A percentile compares a stretch with the other conserved stretches of the same genome.
phyloP scores from a whole-genome alignment of 53 echinoderm and acorn worm genomes.

The Echinarachnius parma region DNA sequence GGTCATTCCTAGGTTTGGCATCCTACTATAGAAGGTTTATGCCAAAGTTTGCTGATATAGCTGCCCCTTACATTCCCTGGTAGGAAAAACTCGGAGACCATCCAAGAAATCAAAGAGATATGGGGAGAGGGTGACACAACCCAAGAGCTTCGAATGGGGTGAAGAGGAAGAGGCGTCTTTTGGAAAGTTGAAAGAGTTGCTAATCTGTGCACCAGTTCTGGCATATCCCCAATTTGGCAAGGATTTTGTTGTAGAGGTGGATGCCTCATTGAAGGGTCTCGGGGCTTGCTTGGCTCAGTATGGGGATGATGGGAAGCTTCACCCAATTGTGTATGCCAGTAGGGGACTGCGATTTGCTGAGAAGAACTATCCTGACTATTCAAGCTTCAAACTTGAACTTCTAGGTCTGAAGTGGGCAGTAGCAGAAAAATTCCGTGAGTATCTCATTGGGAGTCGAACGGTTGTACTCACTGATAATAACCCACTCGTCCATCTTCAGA shows the following conservation, averaged over 20 bases:
- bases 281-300: slow-evolving; percentile 44
- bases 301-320: slow-evolving; percentile 23
- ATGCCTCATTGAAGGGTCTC: slow-evolving; percentile 41
- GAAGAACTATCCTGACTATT: slow-evolving; percentile 35
- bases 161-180: slow-evolving; percentile 43
- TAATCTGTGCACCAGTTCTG: slow-evolving; percentile 43
- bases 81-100: neutral
- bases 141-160: slow-evolving; percentile 17
- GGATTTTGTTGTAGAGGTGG: slow-evolving; percentile 45
- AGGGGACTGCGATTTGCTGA: slow-evolving; percentile 26
- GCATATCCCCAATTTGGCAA: slow-evolving; percentile 35
- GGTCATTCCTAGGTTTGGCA: slow-evolving; percentile 50
- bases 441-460: neutral
- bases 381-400: slow-evolving; percentile 44
- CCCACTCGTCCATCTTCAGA: neutral
- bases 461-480: neutral
- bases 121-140: neutral
- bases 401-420: slow-evolving; percentile 44
- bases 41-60: slow-evolving; percentile 40
- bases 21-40: slow-evolving; percentile 61
- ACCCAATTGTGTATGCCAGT: slow-evolving; percentile 27
- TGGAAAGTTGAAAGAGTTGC: slow-evolving; percentile 16
- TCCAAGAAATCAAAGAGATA: slow-evolving; percentile 27
- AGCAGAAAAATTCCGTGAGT: slow-evolving; percentile 26
- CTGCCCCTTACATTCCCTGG: slow-evolving; percentile 41